A percentile compares a stretch with the other conserved stretches of the same genome.
Conservation (phyloP, 2,888 invertebrate genomes). For the Drosophila atroscutellata region DNA sequence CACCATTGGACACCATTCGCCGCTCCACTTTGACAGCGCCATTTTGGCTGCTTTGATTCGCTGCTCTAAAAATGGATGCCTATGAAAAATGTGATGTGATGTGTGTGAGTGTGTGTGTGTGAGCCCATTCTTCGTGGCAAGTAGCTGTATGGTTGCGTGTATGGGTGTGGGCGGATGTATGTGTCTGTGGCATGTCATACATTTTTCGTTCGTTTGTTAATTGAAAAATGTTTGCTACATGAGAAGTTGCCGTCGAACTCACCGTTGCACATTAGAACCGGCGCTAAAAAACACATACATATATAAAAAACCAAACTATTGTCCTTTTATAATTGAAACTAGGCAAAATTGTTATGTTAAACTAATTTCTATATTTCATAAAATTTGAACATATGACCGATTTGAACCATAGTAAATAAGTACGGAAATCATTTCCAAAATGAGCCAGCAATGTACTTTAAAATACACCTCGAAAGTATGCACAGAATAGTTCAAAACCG, state of each 20-base stretch:
- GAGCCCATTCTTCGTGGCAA: slow-evolving; percentile 50
- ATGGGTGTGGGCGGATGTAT: slow-evolving; percentile 26
- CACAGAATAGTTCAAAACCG: not conserved
- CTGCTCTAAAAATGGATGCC: slow-evolving; percentile 54
- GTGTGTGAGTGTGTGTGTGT: slow-evolving; percentile 11
- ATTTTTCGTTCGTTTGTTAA: slow-evolving; percentile 80
- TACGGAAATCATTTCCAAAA: not conserved
- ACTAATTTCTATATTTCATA: not conserved
- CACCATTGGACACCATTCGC: not conserved
- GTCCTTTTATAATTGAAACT: not conserved
- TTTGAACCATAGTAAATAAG: not conserved
- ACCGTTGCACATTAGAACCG: slow-evolving; percentile 26
- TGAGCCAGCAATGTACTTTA: not conserved
- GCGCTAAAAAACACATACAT: not conserved
- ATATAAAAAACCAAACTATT: not conserved
- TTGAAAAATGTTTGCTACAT: slow-evolving; percentile 77
- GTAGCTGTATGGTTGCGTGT: slow-evolving; percentile 15
- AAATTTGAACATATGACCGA: not conserved
- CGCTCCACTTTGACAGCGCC: slow-evolving; percentile 63
- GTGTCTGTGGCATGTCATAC: slow-evolving; percentile 73
- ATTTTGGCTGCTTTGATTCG: slow-evolving; percentile 74
- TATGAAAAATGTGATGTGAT: slow-evolving; percentile 65
- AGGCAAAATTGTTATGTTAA: not conserved
- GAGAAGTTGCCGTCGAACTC: slow-evolving; percentile 31
- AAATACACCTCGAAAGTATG: not conserved